phyloP scores from a whole-genome alignment of 2,888 invertebrate species.

The Pyrochroa serraticornis region DNA sequence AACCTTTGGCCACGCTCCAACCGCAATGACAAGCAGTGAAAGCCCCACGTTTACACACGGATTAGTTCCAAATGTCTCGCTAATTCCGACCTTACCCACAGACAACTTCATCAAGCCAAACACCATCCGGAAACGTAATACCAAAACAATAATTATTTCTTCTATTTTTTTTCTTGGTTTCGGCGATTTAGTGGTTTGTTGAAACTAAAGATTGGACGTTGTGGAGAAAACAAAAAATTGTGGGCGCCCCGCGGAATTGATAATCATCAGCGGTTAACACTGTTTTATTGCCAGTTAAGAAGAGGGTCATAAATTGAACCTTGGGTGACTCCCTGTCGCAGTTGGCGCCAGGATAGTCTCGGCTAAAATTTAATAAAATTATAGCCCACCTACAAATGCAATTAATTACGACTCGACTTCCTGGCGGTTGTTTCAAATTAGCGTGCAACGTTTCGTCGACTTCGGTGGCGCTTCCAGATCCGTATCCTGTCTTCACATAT shows the following conservation, averaged over 20 bases:
- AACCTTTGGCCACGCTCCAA: no score
- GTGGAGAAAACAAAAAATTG: background rate
- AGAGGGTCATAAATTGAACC: constrained; percentile 44
- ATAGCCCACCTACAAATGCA: no score
- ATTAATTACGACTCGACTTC: no score
- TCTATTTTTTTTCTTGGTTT: no score
- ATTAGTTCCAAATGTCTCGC: constrained; percentile 36
- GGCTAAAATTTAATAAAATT: no score
- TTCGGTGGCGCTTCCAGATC: constrained; percentile 35
- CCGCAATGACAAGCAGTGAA: no score
- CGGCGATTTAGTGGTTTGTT: no score
- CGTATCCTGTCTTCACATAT: constrained; percentile 34
- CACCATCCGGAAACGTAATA: constrained; percentile 20
- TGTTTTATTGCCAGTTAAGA: constrained; percentile 47
- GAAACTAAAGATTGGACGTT: background rate
- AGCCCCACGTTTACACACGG: constrained; percentile 4
- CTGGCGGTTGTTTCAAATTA: constrained; percentile 23
- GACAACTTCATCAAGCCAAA: constrained; percentile 32
- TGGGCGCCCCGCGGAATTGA: constrained; percentile 25
- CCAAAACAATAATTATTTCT: background rate
- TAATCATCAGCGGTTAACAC: constrained; percentile 44
- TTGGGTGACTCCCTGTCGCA: constrained; percentile 43
- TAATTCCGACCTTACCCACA: constrained; percentile 30
- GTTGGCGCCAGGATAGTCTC: constrained; percentile 38
- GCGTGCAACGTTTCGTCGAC: constrained; percentile 9